Percentiles rank a stretch among this genome's conserved stretches.
These are phyloP conservation scores for Epirrhoe tristata DNA, from an alignment of 2,888 invertebrate genomes.

Conservation along the genomic window DNA sequence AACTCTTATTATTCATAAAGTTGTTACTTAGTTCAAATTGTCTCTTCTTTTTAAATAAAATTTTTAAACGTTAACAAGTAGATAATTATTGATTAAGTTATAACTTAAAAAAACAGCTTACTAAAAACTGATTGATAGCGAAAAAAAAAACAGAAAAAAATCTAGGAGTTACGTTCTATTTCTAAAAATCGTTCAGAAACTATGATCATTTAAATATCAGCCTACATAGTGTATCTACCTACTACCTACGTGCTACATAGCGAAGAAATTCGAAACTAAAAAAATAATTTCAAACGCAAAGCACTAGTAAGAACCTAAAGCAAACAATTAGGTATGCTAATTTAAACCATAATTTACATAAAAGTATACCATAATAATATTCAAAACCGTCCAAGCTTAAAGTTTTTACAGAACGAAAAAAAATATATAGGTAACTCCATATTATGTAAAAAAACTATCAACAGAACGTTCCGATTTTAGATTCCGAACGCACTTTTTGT, in stretches of 20 bases:
- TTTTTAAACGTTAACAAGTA: conserved; percentile 40
- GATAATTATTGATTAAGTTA: conserved; percentile 3
- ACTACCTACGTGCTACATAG: too few relatives aligned
- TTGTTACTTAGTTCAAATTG: conserved; percentile 3
- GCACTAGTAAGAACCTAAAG: too few relatives aligned
- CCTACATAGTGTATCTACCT: too few relatives aligned
- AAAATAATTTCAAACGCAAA: too few relatives aligned
- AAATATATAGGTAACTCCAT: conserved; percentile 52
- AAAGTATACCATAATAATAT: conserved; percentile 60
- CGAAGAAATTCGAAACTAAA: too few relatives aligned
- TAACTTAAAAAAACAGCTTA: background rate
- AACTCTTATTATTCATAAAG: background rate
- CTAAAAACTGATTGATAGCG: background rate
- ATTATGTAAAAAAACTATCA: conserved; percentile 31
- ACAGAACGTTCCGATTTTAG: conserved; percentile 37
- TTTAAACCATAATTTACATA: background rate
- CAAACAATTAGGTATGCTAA: background rate
- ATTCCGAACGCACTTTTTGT: conserved; percentile 37
- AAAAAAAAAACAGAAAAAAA: background rate
- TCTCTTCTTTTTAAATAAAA: conserved; percentile 22
- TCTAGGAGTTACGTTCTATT: conserved; percentile 14
- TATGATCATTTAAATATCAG: background rate
- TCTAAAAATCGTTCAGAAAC: conserved; percentile 8
- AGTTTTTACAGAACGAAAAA: conserved; percentile 50
- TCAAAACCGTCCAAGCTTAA: conserved; percentile 70